These are phyloP conservation scores for Acrocephalus kingi DNA, from an alignment of 2,113 vertebrate species.

Conservation along the genomic window DNA sequence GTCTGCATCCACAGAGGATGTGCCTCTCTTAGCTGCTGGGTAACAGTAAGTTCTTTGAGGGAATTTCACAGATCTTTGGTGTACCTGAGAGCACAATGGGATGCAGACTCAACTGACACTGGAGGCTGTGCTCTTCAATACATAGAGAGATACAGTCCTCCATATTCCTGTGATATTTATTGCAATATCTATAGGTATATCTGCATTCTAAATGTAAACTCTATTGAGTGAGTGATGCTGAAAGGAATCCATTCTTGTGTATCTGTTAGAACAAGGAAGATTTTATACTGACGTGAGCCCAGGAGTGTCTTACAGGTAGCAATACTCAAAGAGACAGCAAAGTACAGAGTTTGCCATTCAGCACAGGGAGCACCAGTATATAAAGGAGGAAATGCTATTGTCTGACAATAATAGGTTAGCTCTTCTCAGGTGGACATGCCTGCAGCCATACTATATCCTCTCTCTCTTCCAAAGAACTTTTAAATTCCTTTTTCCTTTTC, in stretches of 20 bases:
- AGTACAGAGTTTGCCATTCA: background rate
- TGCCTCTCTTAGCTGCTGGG: background rate
- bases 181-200: background rate
- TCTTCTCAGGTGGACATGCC: background rate
- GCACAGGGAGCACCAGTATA: background rate
- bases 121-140: background rate
- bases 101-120: background rate
- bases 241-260: background rate
- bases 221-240: background rate
- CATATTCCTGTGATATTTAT: background rate
- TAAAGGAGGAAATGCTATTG: background rate
- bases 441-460: background rate
- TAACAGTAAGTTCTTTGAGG: background rate
- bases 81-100: fast-evolving
- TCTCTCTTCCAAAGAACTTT: background rate
- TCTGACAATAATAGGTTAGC: background rate
- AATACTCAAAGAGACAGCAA: background rate
- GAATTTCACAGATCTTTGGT: background rate
- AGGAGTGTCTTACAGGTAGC: background rate
- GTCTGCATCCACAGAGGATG: background rate
- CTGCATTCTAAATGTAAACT: background rate
- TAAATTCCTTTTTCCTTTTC: background rate
- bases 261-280: background rate
- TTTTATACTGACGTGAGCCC: background rate
- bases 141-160: background rate